Evolutionary conservation across 2,113 vertebrate species (phyloP), one percentile per base, ranked within the genome.

Genomic region (Gulo gulo): DNA sequence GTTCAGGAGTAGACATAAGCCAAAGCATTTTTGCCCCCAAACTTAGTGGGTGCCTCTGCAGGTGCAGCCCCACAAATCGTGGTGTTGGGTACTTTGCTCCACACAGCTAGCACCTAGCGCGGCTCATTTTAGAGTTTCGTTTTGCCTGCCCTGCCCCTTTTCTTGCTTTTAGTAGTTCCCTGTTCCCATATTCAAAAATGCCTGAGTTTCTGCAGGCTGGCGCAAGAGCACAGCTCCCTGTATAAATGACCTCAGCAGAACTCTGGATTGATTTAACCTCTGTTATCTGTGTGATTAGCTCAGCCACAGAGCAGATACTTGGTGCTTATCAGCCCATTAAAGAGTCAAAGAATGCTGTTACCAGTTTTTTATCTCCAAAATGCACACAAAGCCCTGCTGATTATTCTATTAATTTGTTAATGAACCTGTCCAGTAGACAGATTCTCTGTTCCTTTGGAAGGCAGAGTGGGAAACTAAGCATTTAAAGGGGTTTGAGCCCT

Each of bases 381-480:
- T 76, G 96, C 99, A 99, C 98, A 99, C 99, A 99, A 99, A 99
- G 98, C 98, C 98, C 98, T 26, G 98, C 99, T 99, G 99, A 99
- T 99, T 98, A 98, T 99, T 99, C 98, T 98, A 99, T 99, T 99
- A 99, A 99, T 99, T 99, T 98, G 98, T 98, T 99, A 99, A 99
- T 99, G 99, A 99, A 99, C 98, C 99, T 99, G 98, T 98, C 98
- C 98, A 96, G 97, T 93, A 98, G 98, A 98, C 98, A 98, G 98
- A 98, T 97, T 98, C 97, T 78, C 93, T 20, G 34, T 0, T 97
- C 97, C 91, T 98, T 98, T 97, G 69, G 74, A 71, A 98, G 97
- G 92, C 69, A 71, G 94, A 97, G 95, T 89, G 95, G 97, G 97
- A 95, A 98, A 98, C 88, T 97, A 88, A 96, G 97, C 95, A 89